Base-by-base conservation (phyloP, 2,888 invertebrate genomes). In the Lasioglossum vierecki region DNA sequence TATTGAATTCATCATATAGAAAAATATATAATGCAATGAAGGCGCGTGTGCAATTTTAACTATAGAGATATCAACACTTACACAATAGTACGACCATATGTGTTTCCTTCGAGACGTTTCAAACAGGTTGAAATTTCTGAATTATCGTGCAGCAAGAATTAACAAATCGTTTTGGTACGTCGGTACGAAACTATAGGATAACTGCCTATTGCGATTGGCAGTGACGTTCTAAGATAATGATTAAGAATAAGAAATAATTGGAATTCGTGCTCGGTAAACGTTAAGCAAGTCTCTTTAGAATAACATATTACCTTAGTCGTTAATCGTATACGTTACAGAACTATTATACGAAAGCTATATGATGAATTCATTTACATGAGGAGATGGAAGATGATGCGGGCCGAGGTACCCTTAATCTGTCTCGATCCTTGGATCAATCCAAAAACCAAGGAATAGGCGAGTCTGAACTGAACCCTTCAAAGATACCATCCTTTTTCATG, bases 1-100 rank as follows among this genome's bases (percentile, higher is more conserved):
- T 57, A 72, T 53, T 87, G 85, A 88, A 88, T 90, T 90, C 90
- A 90, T 89, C 90, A 89, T 85, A 89, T 85, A 88, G 85, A 79
- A 81, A 74, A 80, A 46, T 76, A 83, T 72, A 46, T 78, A 35
- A 77, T 66, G 22, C 60, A 73, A 26, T 66, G 41, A 78, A 71
- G 71, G 35, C 73, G 70, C 57, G 26, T 75, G 22, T 22, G 39
- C 75, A 68, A 66, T 73, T 44, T 46, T 41, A 46, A 49, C n/a
- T 76, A 44, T 66, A 79, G n/a, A 53, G 39, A 57, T 57, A 66
- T 4, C 35, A 75, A 73, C n/a, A 53, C 46, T 63, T 66, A 73
- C 41, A 35, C 46, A 18, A 6, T 53, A 49, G 1, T 26, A 35
- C n/a, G 49, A 70, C 63, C 18, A 30, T 60, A 30, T 60, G 46